Base-by-base conservation (phyloP, 1,140 invertebrate species). In the Hormaphis cornu region DNA sequence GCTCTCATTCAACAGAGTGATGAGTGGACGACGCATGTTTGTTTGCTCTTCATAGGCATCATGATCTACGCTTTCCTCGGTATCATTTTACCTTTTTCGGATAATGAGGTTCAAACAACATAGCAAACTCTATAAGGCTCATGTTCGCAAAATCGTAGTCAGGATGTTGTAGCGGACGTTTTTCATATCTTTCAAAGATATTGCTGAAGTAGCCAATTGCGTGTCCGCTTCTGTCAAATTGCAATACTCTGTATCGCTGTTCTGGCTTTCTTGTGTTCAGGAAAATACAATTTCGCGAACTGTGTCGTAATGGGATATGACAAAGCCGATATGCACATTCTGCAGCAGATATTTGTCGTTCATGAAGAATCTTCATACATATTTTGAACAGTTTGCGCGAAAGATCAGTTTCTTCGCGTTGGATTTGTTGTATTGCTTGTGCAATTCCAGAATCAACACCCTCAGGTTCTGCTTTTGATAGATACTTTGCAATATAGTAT, bases 401-500 rank as follows among this genome's bases (percentile, higher is more conserved):
- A 37, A 72, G 58, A 56, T 74, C 71, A 69, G 69, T 69, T 37
- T 74, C 73, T 71, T 75, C 72, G 12, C 71, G 26, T 72, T 72
- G 63, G 28, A 76, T 74, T 71, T 74, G 54, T 66, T 61, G 58
- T 28, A 77, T 75, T 18, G 73, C 75, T 70, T 76, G 56, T 18
- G 71, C 58, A 28, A 78, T 54, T 46, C 70, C 72, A 48, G 24
- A 18, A 74, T 72, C 69, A 14, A 76, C 14, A 40, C 54, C 72
- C 12, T 58, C 56, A 16, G 78, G 76, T 75, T 80, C 78, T 26
- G 70, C 28, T 75, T 79, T 80, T 14, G 75, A 74, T 10, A 75
- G 71, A 63, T 80, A 79, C 70, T 80, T 79, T 16, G 76, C 76
- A 42, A 80, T 73, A 72, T 79, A 80, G 61, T 74, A 76, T 8